Evolutionary conservation across 2,888 invertebrate species (phyloP).

Genomic region (Dolichomitus sp.): DNA sequence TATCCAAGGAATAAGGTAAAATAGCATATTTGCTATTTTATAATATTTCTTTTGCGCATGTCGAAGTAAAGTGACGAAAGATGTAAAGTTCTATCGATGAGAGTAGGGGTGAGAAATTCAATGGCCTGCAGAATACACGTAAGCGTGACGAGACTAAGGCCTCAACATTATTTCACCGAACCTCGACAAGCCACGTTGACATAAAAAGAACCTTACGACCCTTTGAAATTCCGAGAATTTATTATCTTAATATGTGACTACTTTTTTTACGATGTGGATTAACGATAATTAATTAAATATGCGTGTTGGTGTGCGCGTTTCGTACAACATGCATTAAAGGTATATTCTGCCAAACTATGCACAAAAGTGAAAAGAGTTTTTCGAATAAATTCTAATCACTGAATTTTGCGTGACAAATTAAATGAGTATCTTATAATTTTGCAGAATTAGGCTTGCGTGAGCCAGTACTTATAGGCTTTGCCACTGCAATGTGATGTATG

Average conservation of each 20-base stretch:
- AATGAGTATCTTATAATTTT: constrained; percentile 41
- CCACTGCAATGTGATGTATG: constrained; percentile 82
- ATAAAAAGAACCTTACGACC: constrained; percentile 29
- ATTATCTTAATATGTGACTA: constrained; percentile 52
- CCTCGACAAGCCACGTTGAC: background rate
- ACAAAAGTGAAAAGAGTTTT: constrained; percentile 8
- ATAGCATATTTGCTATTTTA: background rate
- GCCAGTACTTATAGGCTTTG: constrained; percentile 58
- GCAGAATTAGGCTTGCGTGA: constrained; percentile 78
- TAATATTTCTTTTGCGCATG: background rate
- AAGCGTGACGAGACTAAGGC: constrained; percentile 5
- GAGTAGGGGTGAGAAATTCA: background rate
- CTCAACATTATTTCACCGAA: background rate
- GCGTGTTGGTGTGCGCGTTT: constrained; percentile 1
- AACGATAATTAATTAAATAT: constrained; percentile 56
- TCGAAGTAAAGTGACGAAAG: background rate
- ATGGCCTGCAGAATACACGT: background rate
- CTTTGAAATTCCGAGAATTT: constrained; percentile 60
- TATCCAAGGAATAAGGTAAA: background rate
- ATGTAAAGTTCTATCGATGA: background rate
- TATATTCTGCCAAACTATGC: background rate
- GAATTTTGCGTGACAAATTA: constrained; percentile 33
- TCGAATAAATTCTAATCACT: constrained; percentile 23
- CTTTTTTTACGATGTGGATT: constrained; percentile 39
- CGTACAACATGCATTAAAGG: background rate